Evolutionary conservation across 2,113 vertebrate genomes (phyloP).

Genomic region (Hemiprocne comata): DNA sequence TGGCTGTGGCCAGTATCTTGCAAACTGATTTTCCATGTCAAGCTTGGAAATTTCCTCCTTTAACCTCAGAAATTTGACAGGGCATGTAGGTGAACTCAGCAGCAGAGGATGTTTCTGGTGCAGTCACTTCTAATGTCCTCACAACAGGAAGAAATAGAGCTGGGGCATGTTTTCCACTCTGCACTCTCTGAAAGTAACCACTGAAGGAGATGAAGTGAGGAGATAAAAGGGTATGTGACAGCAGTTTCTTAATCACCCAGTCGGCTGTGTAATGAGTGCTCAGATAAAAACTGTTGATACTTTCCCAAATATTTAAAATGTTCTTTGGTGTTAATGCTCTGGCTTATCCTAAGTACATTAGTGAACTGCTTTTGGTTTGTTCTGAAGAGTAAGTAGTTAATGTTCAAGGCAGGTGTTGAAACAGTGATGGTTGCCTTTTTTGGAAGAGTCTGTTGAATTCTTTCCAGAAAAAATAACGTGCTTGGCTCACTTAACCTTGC

Average conservation of each 20-base stretch:
- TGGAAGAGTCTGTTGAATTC: conserved; percentile 75
- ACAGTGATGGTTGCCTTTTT: conserved; percentile 72
- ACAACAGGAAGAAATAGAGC: background rate
- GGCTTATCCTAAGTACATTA: background rate
- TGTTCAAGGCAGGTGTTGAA: conserved; percentile 79
- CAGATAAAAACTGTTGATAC: background rate
- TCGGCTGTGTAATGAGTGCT: background rate
- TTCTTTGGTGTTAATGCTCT: background rate
- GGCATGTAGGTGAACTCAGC: background rate
- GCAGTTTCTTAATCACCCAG: conserved; percentile 8
- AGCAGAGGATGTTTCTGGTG: background rate
- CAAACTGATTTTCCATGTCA: background rate
- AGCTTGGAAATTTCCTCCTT: background rate
- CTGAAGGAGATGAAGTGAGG: background rate
- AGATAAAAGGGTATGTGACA: background rate
- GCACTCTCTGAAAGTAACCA: background rate
- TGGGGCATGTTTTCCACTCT: background rate
- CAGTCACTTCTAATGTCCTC: background rate
- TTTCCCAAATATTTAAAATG: conserved; percentile 11
- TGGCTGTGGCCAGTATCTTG: background rate
- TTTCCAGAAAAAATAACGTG: conserved; percentile 80
- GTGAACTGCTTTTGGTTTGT: conserved; percentile 2
- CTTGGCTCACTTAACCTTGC: conserved; percentile 74
- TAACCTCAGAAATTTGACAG: background rate
- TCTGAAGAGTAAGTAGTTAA: conserved; percentile 72